Conservation (phyloP, 2,888 invertebrate species). For the Ornithoptera priamus region DNA sequence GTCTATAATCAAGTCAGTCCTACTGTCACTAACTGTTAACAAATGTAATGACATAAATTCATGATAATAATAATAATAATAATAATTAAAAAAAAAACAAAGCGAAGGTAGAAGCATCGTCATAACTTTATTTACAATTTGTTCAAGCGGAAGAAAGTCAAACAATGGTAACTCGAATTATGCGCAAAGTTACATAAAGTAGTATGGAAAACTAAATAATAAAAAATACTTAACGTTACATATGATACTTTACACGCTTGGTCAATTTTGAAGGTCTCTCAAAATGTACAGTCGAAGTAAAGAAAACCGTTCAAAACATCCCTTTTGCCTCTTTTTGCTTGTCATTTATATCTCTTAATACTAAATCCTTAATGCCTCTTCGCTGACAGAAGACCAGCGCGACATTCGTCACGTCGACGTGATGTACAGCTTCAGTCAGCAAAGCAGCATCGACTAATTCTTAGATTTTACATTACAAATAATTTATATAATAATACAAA, state of each 20-base stretch:
- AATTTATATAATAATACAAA: slow-evolving; percentile 67
- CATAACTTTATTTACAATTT: slow-evolving; percentile 63
- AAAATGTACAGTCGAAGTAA: slow-evolving; percentile 63
- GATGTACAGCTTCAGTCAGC: slow-evolving; percentile 33
- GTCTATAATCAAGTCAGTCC: slow-evolving; percentile 32
- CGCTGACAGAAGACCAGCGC: slow-evolving; percentile 39
- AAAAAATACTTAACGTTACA: slow-evolving; percentile 46
- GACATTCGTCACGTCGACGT: not conserved
- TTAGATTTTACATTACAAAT: slow-evolving; percentile 44
- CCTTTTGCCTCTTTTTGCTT: slow-evolving; percentile 75
- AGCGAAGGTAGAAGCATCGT: slow-evolving; percentile 39
- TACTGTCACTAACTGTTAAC: slow-evolving; percentile 28
- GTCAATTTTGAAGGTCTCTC: slow-evolving; percentile 68
- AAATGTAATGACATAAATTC: slow-evolving; percentile 25
- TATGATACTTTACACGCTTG: slow-evolving; percentile 47
- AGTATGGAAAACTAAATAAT: slow-evolving; percentile 36
- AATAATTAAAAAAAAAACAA: slow-evolving; percentile 35
- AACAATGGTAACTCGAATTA: slow-evolving; percentile 74
- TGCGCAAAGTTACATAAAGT: slow-evolving; percentile 60
- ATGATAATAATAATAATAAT: slow-evolving; percentile 9
- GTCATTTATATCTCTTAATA: slow-evolving; percentile 58
- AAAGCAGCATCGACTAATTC: slow-evolving; percentile 43
- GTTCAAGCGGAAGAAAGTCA: slow-evolving; percentile 52
- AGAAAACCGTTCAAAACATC: slow-evolving; percentile 70
- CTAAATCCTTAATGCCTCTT: slow-evolving; percentile 45